phyloP scores from a whole-genome alignment of 1,140 invertebrate genomes.

The Coenobita brevimanus region DNA sequence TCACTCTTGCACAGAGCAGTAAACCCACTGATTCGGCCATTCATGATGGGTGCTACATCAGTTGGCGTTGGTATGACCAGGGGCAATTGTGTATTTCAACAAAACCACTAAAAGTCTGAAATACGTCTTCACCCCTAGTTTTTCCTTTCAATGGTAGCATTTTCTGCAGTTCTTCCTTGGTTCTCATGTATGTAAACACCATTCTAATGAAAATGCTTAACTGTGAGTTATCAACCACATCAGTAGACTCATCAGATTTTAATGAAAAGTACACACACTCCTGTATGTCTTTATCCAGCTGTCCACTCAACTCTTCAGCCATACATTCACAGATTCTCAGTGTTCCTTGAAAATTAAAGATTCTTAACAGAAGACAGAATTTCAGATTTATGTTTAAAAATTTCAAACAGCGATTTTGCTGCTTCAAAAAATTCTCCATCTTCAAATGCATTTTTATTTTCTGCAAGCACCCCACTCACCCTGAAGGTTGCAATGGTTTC shows the following conservation, averaged over 20 bases:
- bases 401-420: slow-evolving; percentile 75
- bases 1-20: too few relatives aligned
- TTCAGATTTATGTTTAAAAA: slow-evolving; percentile 26
- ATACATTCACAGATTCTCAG: slow-evolving; percentile 31
- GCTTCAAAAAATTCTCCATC: slow-evolving; percentile 23
- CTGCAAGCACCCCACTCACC: slow-evolving; percentile 19
- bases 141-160: background rate
- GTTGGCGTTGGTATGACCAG: slow-evolving; percentile 9
- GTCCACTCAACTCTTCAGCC: slow-evolving; percentile 32
- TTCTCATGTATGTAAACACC: slow-evolving; percentile 17
- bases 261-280: slow-evolving; percentile 12
- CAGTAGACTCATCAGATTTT: slow-evolving; percentile 37
- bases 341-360: slow-evolving; percentile 31
- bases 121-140: slow-evolving; percentile 29
- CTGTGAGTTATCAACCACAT: slow-evolving; percentile 25
- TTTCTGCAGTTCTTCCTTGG: slow-evolving; percentile 10
- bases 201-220: slow-evolving; percentile 25
- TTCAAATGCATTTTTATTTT: slow-evolving; percentile 29
- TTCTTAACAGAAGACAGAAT: slow-evolving; percentile 23
- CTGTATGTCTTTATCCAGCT: slow-evolving; percentile 25
- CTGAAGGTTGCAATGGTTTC: too few relatives aligned
- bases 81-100: slow-evolving; percentile 20
- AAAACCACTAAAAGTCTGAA: slow-evolving; percentile 36
- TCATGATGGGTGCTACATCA: slow-evolving; percentile 29
- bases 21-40: slow-evolving; percentile 29